Evolutionary conservation across 2,797 vertebrate species (phyloP).

Genomic region (Semotilus atromaculatus): DNA sequence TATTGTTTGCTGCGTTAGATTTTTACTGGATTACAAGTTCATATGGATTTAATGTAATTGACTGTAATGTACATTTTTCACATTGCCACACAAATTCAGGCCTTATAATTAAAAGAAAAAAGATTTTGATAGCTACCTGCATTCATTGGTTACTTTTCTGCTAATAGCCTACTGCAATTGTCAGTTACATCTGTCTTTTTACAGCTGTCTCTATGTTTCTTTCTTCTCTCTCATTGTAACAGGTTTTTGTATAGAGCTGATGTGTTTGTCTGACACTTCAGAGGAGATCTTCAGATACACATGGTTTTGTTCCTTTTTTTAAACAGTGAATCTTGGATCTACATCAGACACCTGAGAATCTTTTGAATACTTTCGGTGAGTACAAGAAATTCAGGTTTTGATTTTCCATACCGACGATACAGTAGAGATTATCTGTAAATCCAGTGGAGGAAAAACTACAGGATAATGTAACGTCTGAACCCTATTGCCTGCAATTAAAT

Average conservation of each 20-base stretch:
- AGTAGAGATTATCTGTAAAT: neutral
- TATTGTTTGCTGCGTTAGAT: neutral
- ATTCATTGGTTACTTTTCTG: too few species aligned
- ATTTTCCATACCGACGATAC: neutral
- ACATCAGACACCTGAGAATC: neutral
- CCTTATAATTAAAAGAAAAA: too few species aligned
- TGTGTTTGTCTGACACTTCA: too few species aligned
- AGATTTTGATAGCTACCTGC: neutral
- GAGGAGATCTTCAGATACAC: neutral
- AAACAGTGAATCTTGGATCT: neutral
- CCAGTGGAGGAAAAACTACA: neutral
- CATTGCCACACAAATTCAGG: too few species aligned
- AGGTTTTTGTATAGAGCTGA: too few species aligned
- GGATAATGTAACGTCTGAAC: neutral
- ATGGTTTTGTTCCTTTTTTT: too few species aligned
- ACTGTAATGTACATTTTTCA: too few species aligned
- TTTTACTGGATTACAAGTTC: neutral
- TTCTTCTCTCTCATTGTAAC: too few species aligned
- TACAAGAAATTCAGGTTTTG: conserved; percentile 14
- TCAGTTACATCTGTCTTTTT: too few species aligned
- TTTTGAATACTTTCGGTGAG: neutral
- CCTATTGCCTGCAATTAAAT: neutral
- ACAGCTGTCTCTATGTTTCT: too few species aligned
- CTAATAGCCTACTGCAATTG: too few species aligned
- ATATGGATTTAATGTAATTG: neutral